A percentile compares a stretch with the other conserved stretches of the same genome.
These are phyloP conservation scores for Hololepta plana DNA, from an alignment of 2,888 invertebrate genomes.

Conservation along the genomic window DNA sequence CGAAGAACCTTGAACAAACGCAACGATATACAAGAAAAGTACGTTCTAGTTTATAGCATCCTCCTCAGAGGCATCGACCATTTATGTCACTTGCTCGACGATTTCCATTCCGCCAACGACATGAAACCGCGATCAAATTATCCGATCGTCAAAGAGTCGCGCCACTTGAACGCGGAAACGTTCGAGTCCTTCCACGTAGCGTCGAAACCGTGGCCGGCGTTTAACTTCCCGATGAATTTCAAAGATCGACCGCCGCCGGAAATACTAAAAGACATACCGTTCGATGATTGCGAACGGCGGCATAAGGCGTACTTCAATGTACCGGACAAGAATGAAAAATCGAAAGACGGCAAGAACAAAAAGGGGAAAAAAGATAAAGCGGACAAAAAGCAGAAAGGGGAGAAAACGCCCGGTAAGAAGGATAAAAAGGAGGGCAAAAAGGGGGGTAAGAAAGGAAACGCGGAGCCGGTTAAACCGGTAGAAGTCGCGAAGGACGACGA, in stretches of 20 bases:
- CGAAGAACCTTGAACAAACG: too few species aligned
- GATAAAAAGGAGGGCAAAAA: constrained; percentile 2
- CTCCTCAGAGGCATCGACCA: too few species aligned
- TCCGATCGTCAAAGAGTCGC: too few species aligned
- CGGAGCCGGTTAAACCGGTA: constrained; percentile 7
- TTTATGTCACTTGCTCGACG: too few species aligned
- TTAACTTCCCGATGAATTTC: too few species aligned
- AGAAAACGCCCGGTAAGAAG: constrained; percentile 2
- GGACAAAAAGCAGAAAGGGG: background rate
- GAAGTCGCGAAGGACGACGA: constrained; percentile 6
- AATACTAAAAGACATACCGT: constrained; percentile 9
- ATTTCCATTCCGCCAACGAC: too few species aligned
- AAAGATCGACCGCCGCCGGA: constrained; percentile 11
- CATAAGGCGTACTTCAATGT: constrained; percentile 10
- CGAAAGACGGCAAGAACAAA: constrained; percentile 1
- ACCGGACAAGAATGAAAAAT: constrained; percentile 7
- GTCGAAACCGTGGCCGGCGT: too few species aligned
- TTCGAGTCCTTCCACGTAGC: too few species aligned
- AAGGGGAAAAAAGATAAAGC: constrained; percentile 2
- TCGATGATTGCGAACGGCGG: constrained; percentile 9
- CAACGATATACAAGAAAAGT: too few species aligned
- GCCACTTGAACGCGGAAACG: too few species aligned
- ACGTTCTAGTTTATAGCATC: too few species aligned
- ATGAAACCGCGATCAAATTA: too few species aligned
- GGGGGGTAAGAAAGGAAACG: constrained; percentile 3